phyloP scores from a whole-genome alignment of 2,888 invertebrate species.

The Apamea sordens region DNA sequence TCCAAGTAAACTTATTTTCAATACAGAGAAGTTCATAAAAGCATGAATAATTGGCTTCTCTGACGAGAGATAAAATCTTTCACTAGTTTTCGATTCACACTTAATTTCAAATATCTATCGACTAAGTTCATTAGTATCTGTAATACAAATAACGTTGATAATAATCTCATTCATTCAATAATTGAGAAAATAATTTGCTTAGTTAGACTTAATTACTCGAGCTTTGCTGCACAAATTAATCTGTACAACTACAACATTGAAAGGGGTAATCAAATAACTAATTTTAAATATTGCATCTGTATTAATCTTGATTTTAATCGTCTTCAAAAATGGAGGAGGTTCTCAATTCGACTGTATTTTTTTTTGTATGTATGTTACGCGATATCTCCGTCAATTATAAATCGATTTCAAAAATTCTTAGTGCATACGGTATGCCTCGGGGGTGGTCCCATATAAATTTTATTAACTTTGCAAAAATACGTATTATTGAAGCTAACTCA shows the following conservation, averaged over 20 bases:
- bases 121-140: not conserved
- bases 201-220: not conserved
- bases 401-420: no score
- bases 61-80: conserved; percentile 7
- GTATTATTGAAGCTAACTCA: no score
- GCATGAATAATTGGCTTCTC: conserved; percentile 7
- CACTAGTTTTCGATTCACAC: conserved; percentile 15
- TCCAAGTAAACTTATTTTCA: not conserved
- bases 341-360: no score
- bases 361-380: no score
- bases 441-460: no score
- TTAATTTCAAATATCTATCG: conserved; percentile 4
- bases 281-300: not conserved
- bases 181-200: not conserved
- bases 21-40: not conserved
- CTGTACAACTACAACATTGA: not conserved
- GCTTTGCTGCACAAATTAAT: conserved; percentile 5
- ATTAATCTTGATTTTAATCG: not conserved
- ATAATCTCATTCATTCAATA: not conserved
- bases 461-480: no score
- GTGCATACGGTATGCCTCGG: no score
- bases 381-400: no score
- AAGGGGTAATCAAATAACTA: not conserved
- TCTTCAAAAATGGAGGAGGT: no score
- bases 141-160: not conserved